Conservation (phyloP, 2,888 invertebrate genomes). For the Agrochola lota region DNA sequence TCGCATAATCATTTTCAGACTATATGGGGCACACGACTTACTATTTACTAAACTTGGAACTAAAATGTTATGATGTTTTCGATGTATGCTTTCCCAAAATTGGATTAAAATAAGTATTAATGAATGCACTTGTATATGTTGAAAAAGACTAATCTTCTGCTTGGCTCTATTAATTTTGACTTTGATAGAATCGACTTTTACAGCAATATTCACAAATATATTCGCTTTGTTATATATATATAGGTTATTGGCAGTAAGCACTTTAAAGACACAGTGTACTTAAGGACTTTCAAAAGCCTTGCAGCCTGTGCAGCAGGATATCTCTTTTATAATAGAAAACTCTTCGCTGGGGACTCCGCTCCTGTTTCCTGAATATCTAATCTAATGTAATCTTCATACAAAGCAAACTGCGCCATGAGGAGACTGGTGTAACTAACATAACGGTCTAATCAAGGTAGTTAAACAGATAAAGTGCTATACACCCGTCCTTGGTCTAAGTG, state of each 20-base stretch:
- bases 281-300: not conserved
- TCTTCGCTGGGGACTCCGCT: not conserved
- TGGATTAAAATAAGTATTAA: not conserved
- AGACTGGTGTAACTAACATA: conserved; percentile 28
- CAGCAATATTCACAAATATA: not conserved
- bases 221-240: not conserved
- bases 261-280: not conserved
- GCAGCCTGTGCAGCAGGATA: not conserved
- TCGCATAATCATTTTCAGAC: not conserved
- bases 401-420: conserved; percentile 15
- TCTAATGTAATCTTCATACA: conserved; percentile 35
- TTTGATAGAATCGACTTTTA: not conserved
- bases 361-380: conserved; percentile 10
- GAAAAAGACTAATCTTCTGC: not conserved
- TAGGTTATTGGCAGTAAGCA: not conserved
- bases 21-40: too few relatives aligned
- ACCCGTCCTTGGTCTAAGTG: conserved; percentile 16
- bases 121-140: not conserved
- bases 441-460: conserved; percentile 24
- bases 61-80: too few relatives aligned
- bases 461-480: conserved; percentile 22
- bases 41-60: too few relatives aligned
- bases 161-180: not conserved
- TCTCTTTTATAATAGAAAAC: not conserved
- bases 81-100: not conserved